Evolutionary conservation across 2,888 invertebrate species (phyloP), one percentile per base, ranked within the genome.

Genomic region (Lochmaea capreae): DNA sequence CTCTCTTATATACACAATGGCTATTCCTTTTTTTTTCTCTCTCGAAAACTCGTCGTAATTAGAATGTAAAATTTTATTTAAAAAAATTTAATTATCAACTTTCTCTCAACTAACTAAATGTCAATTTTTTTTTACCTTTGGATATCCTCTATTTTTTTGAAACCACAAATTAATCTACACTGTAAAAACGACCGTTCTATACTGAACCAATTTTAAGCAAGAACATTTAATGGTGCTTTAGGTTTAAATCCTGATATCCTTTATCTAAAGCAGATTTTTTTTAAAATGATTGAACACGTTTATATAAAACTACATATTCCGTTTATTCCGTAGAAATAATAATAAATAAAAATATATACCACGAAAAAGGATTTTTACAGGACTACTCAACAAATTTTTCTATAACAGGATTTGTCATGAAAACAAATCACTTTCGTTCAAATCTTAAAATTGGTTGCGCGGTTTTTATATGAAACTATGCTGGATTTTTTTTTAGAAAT

Each of bases 1-100:
- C 83, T 76, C 68, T 73, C 74, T 75, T 76, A 75, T 73, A 72
- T 70, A 76, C 68, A 75, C 76, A 79, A 78, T 76, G 75, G 76
- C 49, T 76, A 74, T 76, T 73, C 75, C 76, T 78, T 77, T 52
- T 52, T 78, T 78, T 77, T 46, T 52, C n/a, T n/a, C n/a, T n/a
- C n/a, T n/a, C 61, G 62, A 72, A 77, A 72, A 61, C 73, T 59
- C 65, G 58, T 62, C 71, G 74, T 74, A 72, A 76, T 73, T 72
- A 54, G 72, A 72, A 65, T 61, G 67, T 46, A 9, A 61, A 59
- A 22, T 68, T 68, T 68, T 59, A 68, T 68, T 68, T 59, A 42
- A 22, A 22, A 22, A 22, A 22, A 22, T 2, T 22, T 22, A 22
- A 22, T 22, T 22, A 22, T 22, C 22, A 33, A 33, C 6, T 33